Percentiles rank a stretch among this genome's conserved stretches.
phyloP scores from a whole-genome alignment of 2,113 vertebrate species.

The Lophius piscatorius region DNA sequence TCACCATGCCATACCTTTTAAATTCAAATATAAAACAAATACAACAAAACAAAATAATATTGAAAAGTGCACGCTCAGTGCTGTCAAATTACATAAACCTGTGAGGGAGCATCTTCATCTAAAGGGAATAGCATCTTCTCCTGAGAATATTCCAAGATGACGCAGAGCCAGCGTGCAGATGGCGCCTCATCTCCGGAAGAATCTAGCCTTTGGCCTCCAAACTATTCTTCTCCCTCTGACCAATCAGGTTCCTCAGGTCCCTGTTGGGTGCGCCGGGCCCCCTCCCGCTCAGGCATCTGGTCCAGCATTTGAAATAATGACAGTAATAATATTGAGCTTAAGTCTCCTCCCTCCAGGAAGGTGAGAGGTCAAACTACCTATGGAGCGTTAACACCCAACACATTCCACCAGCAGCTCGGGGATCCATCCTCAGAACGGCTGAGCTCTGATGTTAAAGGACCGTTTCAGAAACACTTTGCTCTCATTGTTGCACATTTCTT shows the following conservation, averaged over 20 bases:
- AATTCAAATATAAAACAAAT: no score
- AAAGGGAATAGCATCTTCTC: constrained; percentile 1
- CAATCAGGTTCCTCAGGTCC: constrained; percentile 65
- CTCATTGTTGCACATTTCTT: no score
- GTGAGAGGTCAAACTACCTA: constrained; percentile 68
- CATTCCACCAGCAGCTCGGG: constrained; percentile 35
- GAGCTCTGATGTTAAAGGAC: background rate
- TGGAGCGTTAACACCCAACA: constrained; percentile 58
- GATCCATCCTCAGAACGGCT: constrained; percentile 28
- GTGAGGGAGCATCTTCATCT: background rate
- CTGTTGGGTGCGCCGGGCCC: constrained; percentile 49
- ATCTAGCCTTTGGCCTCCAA: constrained; percentile 71
- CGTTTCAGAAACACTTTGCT: background rate
- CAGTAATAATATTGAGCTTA: constrained; percentile 71
- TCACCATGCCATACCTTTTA: no score
- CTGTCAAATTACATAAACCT: background rate
- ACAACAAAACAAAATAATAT: background rate
- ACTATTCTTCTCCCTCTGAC: constrained; percentile 56
- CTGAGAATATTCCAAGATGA: constrained; percentile 25
- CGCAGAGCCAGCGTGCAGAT: constrained; percentile 66
- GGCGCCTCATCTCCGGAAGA: constrained; percentile 67
- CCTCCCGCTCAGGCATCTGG: constrained; percentile 77
- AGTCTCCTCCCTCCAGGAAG: constrained; percentile 45
- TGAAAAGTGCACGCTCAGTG: background rate
- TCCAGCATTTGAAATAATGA: constrained; percentile 65